Percentiles rank a stretch among this genome's conserved stretches.
These are phyloP conservation scores for Aspidiotus rigidus DNA, from an alignment of 2,888 invertebrate genomes.

Conservation along the genomic window DNA sequence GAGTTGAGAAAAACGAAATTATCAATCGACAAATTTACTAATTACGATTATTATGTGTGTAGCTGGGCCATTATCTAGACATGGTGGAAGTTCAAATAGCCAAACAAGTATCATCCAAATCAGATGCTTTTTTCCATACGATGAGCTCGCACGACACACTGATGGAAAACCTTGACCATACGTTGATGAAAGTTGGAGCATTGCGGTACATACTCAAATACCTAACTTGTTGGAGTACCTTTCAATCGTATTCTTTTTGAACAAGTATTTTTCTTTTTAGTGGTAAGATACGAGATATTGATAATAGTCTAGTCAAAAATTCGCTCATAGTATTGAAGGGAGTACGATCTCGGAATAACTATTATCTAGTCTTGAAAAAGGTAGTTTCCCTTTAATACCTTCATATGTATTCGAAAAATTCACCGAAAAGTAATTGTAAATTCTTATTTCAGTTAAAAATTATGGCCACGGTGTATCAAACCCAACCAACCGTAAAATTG, in stretches of 20 bases:
- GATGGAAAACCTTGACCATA: constrained; percentile 85
- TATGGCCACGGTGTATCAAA: constrained; percentile 93
- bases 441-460: constrained; percentile 55
- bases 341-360: constrained; percentile 41
- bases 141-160: constrained; percentile 97
- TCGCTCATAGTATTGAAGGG: constrained; percentile 62
- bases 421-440: not conserved
- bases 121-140: constrained; percentile 94
- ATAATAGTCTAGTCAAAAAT: constrained; percentile 66
- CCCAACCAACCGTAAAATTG: constrained; percentile 93
- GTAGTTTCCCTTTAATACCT: constrained; percentile 37
- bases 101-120: constrained; percentile 84
- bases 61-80: constrained; percentile 87
- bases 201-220: constrained; percentile 42
- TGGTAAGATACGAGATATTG: constrained; percentile 65
- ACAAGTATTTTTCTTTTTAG: not conserved
- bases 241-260: not conserved
- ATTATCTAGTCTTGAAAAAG: constrained; percentile 41
- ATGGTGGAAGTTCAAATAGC: constrained; percentile 89
- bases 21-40: not conserved
- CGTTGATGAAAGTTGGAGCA: constrained; percentile 63
- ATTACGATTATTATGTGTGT: constrained; percentile 36
- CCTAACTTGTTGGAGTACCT: not conserved
- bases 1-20: not conserved
- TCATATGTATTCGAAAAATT: not conserved